phyloP scores from a whole-genome alignment of 1,140 invertebrate species.

The Zaprionus africanus region DNA sequence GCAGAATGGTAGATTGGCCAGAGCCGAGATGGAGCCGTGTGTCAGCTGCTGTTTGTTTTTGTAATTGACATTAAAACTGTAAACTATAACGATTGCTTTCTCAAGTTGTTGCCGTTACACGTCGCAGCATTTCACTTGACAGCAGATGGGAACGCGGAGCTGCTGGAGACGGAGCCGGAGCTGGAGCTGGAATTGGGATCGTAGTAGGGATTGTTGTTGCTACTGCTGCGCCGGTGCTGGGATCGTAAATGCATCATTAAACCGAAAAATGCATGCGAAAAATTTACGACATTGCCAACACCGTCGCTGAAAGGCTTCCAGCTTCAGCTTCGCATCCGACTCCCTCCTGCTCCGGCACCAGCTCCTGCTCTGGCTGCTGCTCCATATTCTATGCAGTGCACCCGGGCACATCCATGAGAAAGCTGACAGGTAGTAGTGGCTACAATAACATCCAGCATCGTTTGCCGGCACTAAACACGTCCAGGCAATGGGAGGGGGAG shows the following conservation, averaged over 20 bases:
- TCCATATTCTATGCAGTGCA: background rate
- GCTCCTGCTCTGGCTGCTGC: constrained; percentile 13
- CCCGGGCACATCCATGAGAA: constrained; percentile 23
- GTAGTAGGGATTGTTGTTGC: constrained; percentile 18
- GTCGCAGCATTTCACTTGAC: constrained; percentile 39
- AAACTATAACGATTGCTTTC: constrained; percentile 80
- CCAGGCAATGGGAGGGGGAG: background rate
- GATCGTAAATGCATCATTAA: constrained; percentile 84
- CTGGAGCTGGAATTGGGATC: background rate
- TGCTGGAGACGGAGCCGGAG: constrained; percentile 8
- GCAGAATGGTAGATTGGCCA: constrained; percentile 26
- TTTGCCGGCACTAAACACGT: constrained; percentile 47
- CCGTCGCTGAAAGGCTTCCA: constrained; percentile 57
- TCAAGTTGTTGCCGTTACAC: constrained; percentile 71
- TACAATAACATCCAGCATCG: constrained; percentile 52
- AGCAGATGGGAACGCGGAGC: constrained; percentile 15
- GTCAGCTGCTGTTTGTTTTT: constrained; percentile 75
- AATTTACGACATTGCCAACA: constrained; percentile 82
- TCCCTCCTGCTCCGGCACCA: constrained; percentile 6
- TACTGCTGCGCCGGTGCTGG: constrained; percentile 58
- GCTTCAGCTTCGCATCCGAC: constrained; percentile 8
- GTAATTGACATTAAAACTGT: constrained; percentile 70
- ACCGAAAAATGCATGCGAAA: constrained; percentile 83
- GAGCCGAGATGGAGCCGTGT: background rate
- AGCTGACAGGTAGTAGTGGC: constrained; percentile 52